Evolutionary conservation across 2,797 vertebrate species (phyloP).

Genomic region (Poecilia picta): DNA sequence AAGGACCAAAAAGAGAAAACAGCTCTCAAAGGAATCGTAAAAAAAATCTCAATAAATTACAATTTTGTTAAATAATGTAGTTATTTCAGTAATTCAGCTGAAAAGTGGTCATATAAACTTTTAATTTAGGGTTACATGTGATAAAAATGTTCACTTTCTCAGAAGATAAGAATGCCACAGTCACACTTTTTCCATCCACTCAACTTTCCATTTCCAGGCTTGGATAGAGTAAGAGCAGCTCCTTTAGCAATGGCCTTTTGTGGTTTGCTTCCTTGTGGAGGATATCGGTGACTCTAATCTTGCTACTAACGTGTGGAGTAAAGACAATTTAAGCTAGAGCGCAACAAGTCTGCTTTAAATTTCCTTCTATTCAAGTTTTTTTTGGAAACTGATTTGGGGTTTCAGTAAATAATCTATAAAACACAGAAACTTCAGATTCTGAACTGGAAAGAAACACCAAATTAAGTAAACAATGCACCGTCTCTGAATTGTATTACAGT

Average conservation of each 20-base stretch:
- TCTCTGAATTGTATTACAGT: not conserved
- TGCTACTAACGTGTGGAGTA: not conserved
- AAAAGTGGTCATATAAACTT: not conserved
- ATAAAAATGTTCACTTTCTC: not conserved
- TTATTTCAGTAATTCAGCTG: not conserved
- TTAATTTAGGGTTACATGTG: not conserved
- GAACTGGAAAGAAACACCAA: not conserved
- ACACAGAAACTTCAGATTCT: not conserved
- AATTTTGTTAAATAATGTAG: not conserved
- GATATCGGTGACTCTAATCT: not conserved
- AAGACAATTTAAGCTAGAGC: not conserved
- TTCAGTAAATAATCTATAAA: not conserved
- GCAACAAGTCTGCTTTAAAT: not conserved
- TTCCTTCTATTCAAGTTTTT: not conserved
- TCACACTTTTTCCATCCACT: not conserved
- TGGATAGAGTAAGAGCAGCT: not conserved
- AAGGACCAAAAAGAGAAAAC: not conserved
- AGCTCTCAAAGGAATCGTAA: not conserved
- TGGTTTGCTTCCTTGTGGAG: not conserved
- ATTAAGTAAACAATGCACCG: not conserved
- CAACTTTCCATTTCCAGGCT: not conserved
- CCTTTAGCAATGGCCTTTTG: not conserved
- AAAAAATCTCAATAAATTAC: not conserved
- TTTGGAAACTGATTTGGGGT: not conserved
- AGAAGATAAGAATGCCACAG: not conserved